Base-by-base conservation (phyloP, 1,140 invertebrate genomes). In the Antheraea pernyi region DNA sequence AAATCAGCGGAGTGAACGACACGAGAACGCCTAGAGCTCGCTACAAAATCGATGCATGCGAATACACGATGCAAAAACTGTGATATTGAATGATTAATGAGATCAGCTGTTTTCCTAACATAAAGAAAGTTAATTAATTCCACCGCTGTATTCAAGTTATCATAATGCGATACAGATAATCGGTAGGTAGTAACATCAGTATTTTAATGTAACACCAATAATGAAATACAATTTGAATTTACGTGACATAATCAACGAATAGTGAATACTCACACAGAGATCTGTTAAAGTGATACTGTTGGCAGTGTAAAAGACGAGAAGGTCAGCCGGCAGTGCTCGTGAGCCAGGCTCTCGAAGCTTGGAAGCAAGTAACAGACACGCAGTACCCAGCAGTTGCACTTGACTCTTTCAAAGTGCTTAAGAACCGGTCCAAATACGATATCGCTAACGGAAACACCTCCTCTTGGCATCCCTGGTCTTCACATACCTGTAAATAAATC, bases 361-460 rank as follows among this genome's bases (percentile, higher is more conserved):
- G 18, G 98, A 98, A 3, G 97, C 97, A 65, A 99, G 93, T 70
- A 99, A 94, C 72, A 99, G 94, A 82, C 98, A 98, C 16, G 96
- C 96, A 0, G 97, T 96, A 37, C 97, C 98, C 76, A 99, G 92
- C 19, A 98, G 94, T 93, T 99, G 98, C 42, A 99, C 94, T 82
- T 98, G 96, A 67, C 94, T 95, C 91, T 97, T 97, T 72, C 94
- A 94, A 96, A 59, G 95, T 94, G 77, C 95, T 96, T 75, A 99
- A 93, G 93, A 98, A 98, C 83, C 98, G 94, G 93, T 99, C 98
- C 93, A 99, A 91, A 91, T 98, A 98, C 85, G 98, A 98, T 87
- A 98, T 96, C 22, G 98, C 96, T 79, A 99, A 92, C 7, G 96
- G 94, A 86, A 98, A 98, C 19, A 99, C 97, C 84, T 98, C 97